These are phyloP conservation scores for Hybognathus amarus DNA, from an alignment of 2,797 vertebrate genomes.

Conservation along the genomic window DNA sequence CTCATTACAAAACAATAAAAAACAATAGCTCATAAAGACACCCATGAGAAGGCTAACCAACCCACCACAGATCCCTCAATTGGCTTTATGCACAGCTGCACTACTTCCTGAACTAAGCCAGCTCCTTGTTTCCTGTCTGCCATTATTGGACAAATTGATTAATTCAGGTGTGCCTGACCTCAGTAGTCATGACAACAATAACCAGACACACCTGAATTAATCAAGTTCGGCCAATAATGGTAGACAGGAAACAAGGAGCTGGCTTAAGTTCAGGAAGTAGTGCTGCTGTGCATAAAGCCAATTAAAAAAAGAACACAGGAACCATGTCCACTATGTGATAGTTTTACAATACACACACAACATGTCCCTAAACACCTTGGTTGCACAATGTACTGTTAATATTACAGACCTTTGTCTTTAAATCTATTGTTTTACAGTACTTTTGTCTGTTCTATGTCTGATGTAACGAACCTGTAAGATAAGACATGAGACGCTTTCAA, in stretches of 20 bases:
- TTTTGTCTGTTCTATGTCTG: conserved; percentile 30
- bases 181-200: too few species aligned
- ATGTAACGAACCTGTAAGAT: conserved; percentile 37
- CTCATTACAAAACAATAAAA: not conserved
- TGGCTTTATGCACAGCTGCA: too few species aligned
- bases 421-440: conserved; percentile 6
- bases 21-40: not conserved
- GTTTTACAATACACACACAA: not conserved
- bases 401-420: not conserved
- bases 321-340: not conserved
- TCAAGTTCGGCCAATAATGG: too few species aligned
- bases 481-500: not conserved
- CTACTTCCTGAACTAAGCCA: too few species aligned
- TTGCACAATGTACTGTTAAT: not conserved
- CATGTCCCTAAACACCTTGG: not conserved
- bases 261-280: too few species aligned
- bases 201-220: too few species aligned
- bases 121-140: too few species aligned
- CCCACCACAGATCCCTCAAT: too few species aligned
- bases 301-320: not conserved
- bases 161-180: too few species aligned
- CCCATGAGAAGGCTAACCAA: not conserved
- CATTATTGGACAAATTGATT: too few species aligned
- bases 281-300: too few species aligned
- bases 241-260: too few species aligned